Evolutionary conservation across 2,888 invertebrate species (phyloP), one percentile per base, ranked within the genome.

Genomic region (Calephelis perditalis): DNA sequence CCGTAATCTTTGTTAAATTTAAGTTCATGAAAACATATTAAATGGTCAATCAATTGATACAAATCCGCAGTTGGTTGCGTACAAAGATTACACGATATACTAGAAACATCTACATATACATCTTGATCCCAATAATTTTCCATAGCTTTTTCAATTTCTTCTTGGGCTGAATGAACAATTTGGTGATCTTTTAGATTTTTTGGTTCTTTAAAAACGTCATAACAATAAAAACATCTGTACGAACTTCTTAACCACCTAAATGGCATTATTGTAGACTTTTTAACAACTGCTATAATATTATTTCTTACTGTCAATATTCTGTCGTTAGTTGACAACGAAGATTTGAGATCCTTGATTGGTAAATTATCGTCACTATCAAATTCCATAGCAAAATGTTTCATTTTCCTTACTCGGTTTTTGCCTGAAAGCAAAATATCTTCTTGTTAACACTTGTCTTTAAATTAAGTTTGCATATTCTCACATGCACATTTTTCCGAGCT

Each of bases 191-290:
- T 76, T n/a, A 79, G 62, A 12, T 77, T 72, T 62, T 68, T 64
- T 0, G 68, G 68, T 5, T 71, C 67, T 15, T 67, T 65, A 37
- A 75, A 77, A 45, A 74, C 66, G 36, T 75, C 75, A 35, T 73
- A 74, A 56, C 80, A 81, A 57, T 73, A 79, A 57, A 80, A 80
- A 46, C 79, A 81, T 65, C 75, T 64, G 56, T 73, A 79, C 0
- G 70, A 67, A 26, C 70, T 75, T 43, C 71, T 72, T 0, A 75
- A 65, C 76, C 77, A 77, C 44, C 71, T 70, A 62, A 80, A 81
- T 0, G 80, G 80, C 65, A 73, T 70, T 0, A 74, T 63, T 0
- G 76, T 76, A 0, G 80, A 75, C 7, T 75, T 73, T 7, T 70
- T 59, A 0, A 84, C 62, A 0, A 79, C 67, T 59, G 71, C 68